Conservation (phyloP, 1,140 invertebrate genomes). For the Pseudomyrmex flavicornis region DNA sequence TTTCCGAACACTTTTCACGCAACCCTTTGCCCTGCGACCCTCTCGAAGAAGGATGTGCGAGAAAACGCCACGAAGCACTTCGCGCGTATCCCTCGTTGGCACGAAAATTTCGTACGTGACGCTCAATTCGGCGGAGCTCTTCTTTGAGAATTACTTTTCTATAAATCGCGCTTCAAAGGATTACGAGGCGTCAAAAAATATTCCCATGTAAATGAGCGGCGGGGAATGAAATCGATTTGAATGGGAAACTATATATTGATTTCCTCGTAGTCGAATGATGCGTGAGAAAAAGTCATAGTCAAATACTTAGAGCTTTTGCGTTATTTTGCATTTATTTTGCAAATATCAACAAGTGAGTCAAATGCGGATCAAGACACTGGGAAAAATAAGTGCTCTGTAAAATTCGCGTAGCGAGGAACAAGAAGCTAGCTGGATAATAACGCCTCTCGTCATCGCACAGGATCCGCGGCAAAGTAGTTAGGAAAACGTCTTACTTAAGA, state of each 20-base stretch:
- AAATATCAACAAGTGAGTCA: neutral
- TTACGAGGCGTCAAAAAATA: slow-evolving; percentile 33
- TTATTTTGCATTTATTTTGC: neutral
- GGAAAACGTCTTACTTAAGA: slow-evolving; percentile 75
- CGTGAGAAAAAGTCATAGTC: neutral
- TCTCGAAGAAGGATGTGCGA: slow-evolving; percentile 27
- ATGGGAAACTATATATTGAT: neutral
- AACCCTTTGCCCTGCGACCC: slow-evolving; percentile 62
- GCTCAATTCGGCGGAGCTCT: slow-evolving; percentile 35
- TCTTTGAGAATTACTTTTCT: slow-evolving; percentile 40
- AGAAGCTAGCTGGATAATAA: slow-evolving; percentile 60
- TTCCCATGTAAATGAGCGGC: slow-evolving; percentile 48
- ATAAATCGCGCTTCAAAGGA: slow-evolving; percentile 46
- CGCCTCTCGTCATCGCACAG: slow-evolving; percentile 36
- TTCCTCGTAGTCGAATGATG: neutral
- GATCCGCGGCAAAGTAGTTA: slow-evolving; percentile 73
- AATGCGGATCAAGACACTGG: neutral
- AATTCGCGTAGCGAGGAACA: slow-evolving; percentile 14
- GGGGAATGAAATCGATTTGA: slow-evolving; percentile 11
- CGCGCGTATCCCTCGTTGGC: neutral
- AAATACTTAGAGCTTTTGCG: neutral
- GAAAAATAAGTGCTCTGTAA: slow-evolving; percentile 33
- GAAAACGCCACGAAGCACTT: slow-evolving; percentile 47
- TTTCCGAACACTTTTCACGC: slow-evolving; percentile 63
- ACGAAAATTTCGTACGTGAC: slow-evolving; percentile 49